Percentiles rank a stretch among this genome's conserved stretches.
Evolutionary conservation across 2,888 invertebrate genomes (phyloP).

Genomic region (Megamerina dolium): DNA sequence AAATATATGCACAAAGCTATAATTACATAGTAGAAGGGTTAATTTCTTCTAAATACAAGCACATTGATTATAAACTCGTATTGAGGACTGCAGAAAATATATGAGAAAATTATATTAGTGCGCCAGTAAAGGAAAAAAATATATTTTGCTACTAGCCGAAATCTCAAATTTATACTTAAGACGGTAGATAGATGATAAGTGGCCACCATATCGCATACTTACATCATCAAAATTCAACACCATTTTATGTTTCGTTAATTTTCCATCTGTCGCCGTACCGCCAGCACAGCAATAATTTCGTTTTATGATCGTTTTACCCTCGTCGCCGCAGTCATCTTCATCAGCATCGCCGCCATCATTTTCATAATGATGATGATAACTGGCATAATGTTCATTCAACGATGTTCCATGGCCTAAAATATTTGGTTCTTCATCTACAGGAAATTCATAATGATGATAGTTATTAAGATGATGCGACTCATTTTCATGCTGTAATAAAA

Average conservation of each 20-base stretch:
- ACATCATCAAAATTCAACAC: conserved; percentile 50
- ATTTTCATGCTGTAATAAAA: conserved; percentile 30
- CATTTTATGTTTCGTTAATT: conserved; percentile 36
- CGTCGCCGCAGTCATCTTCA: too few species aligned
- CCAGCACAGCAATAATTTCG: conserved; percentile 7
- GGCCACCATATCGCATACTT: too few species aligned
- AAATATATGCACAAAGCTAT: background rate
- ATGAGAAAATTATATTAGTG: too few species aligned
- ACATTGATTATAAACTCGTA: too few species aligned
- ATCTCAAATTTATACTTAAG: too few species aligned
- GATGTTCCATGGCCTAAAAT: conserved; percentile 37
- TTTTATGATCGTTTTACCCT: conserved; percentile 18
- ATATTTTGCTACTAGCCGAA: too few species aligned
- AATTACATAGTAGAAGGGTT: background rate
- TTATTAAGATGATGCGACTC: too few species aligned
- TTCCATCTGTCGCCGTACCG: conserved; percentile 16
- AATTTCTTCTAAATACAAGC: too few species aligned
- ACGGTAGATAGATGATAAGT: too few species aligned
- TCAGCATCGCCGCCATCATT: conserved; percentile 1
- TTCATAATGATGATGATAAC: background rate
- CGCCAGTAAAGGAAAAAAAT: too few species aligned
- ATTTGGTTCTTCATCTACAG: conserved; percentile 42
- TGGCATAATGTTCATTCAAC: conserved; percentile 12
- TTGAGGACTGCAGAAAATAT: too few species aligned
- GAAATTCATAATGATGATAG: conserved; percentile 45